Percentiles rank a stretch among this genome's conserved stretches.
Conservation (phyloP, 2,888 invertebrate genomes). For the Allophyes oxyacanthae region DNA sequence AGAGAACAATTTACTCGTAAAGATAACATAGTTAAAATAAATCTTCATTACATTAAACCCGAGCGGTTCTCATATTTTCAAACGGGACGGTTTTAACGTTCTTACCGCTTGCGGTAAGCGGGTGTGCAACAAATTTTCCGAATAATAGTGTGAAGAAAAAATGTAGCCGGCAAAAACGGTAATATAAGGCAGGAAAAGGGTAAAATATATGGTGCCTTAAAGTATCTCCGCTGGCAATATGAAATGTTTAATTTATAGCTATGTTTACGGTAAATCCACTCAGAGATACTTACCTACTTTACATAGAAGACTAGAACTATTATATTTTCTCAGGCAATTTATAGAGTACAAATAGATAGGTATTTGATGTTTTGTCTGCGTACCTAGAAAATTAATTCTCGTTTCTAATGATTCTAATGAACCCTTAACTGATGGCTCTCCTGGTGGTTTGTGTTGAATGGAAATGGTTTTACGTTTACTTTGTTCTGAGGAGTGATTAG, state of each 20-base stretch:
- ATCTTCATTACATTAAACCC: slow-evolving; percentile 82
- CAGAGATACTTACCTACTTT: slow-evolving; percentile 37
- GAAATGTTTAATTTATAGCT: slow-evolving; percentile 66
- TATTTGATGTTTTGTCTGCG: slow-evolving; percentile 14
- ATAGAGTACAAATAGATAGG: not conserved
- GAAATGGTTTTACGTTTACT: slow-evolving; percentile 11
- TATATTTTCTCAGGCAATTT: slow-evolving; percentile 12
- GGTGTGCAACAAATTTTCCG: slow-evolving; percentile 77
- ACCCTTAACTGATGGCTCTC: slow-evolving; percentile 23
- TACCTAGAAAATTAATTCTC: slow-evolving; percentile 10
- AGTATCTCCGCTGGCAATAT: slow-evolving; percentile 58
- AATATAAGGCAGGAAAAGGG: slow-evolving; percentile 62
- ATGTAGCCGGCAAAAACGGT: slow-evolving; percentile 61
- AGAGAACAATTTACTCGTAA: slow-evolving; percentile 67
- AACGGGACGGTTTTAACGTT: slow-evolving; percentile 78
- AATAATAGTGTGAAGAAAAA: slow-evolving; percentile 73
- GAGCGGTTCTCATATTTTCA: slow-evolving; percentile 79
- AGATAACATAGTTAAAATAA: slow-evolving; percentile 78
- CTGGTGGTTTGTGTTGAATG: slow-evolving; percentile 11
- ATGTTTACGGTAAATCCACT: slow-evolving; percentile 50
- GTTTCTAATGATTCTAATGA: slow-evolving; percentile 19
- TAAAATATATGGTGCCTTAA: slow-evolving; percentile 66
- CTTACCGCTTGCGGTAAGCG: slow-evolving; percentile 79
- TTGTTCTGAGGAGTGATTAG: no score
- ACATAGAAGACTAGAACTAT: slow-evolving; percentile 12